Conservation (phyloP, 2,797 vertebrate species). For the Tokudaia muenninki region DNA sequence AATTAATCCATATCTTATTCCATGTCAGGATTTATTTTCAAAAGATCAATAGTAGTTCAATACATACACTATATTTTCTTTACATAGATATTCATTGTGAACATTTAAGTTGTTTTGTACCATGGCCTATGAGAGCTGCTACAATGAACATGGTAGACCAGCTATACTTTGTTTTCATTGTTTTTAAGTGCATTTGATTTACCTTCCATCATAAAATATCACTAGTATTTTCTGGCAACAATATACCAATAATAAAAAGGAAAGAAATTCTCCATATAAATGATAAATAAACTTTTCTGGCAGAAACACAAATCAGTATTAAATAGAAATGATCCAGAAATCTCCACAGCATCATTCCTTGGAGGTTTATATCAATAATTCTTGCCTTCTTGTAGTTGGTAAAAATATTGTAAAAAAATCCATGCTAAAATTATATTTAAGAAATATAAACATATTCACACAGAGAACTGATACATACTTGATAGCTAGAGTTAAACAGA, state of each 20-base stretch:
- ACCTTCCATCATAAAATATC: not conserved
- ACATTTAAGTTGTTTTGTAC: not conserved
- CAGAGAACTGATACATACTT: not conserved
- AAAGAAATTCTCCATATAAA: not conserved
- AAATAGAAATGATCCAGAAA: not conserved
- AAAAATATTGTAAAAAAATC: not conserved
- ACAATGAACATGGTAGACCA: not conserved
- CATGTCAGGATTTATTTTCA: not conserved
- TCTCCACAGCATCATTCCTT: not conserved
- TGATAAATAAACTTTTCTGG: not conserved
- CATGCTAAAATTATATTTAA: not conserved
- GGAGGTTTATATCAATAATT: not conserved
- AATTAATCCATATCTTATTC: not conserved
- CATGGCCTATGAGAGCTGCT: not conserved
- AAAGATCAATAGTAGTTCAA: not conserved
- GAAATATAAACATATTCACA: not conserved
- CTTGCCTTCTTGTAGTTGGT: not conserved
- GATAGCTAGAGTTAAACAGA: not conserved
- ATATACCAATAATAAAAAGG: not conserved
- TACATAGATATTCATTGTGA: not conserved
- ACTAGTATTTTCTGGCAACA: conserved; percentile 7
- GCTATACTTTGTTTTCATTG: not conserved
- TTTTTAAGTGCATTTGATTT: not conserved
- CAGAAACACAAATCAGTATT: not conserved
- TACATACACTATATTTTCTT: not conserved